Evolutionary conservation across 1,140 invertebrate species (phyloP), one percentile per base, ranked within the genome.

Genomic region (Zaprionus vittiger): DNA sequence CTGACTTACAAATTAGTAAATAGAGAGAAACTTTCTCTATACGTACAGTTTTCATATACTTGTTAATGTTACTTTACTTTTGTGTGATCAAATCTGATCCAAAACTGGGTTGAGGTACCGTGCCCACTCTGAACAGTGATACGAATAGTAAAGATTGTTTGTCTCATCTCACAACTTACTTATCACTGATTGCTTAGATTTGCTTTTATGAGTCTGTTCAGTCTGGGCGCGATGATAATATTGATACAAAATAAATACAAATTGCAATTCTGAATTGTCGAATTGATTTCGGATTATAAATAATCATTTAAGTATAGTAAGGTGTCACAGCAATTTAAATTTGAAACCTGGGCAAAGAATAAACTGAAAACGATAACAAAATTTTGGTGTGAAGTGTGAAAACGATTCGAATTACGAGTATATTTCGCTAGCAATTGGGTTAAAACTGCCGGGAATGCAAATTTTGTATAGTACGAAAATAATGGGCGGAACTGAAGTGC

Each of bases 251-350:
- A 77, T 79, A 79, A 83, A 81, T 87, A 89, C 84, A 87, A 87
- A 79, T 83, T 80, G 69, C 67, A 74, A 64, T 81, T 76, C 44
- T 17, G 69, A 63, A 41, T 73, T 84, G 38, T 77, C 73, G 74
- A 84, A 78, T 84, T 85, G 22, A 54, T 63, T 65, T 84, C 81
- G 61, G 59, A 52, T 77, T 73, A 34, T 34, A 63, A 65, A 44
- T 77, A 80, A 83, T 86, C 66, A 64, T 71, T 73, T 79, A 89
- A 90, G 84, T 89, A 89, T 89, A 89, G 84, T 89, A 89, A 89
- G 85, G 84, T 89, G 84, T 89, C 81, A 89, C 81, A 90, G 71
- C 78, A 87, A 89, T 84, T 84, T 74, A 54, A 41, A 61, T 73
- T 77, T 81, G 26, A 69, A 77, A 67, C 69, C 81, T 83, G 76